These are phyloP conservation scores for Ursus arctos DNA, from an alignment of 2,113 vertebrate genomes.

Conservation along the genomic window DNA sequence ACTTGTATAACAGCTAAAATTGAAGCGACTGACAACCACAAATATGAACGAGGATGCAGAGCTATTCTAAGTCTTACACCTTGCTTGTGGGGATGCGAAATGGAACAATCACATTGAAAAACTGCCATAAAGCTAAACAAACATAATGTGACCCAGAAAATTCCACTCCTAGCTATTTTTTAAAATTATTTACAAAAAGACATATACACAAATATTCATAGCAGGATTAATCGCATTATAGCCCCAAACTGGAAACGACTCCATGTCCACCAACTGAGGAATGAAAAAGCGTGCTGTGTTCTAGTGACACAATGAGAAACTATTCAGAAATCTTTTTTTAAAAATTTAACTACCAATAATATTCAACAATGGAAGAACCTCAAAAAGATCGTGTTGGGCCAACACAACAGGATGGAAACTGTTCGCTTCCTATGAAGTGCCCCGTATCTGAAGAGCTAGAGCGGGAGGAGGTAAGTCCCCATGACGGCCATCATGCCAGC, in stretches of 20 bases:
- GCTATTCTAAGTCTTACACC: fast-evolving
- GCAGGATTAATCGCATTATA: too few relatives aligned
- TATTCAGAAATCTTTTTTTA: background rate
- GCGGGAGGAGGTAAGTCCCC: fast-evolving
- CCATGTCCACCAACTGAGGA: background rate
- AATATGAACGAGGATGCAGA: background rate
- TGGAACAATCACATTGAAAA: background rate
- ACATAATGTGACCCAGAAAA: background rate
- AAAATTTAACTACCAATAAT: background rate
- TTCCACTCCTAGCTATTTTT: background rate
- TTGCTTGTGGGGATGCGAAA: background rate
- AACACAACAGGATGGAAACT: background rate
- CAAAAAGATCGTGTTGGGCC: background rate
- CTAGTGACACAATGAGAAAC: background rate
- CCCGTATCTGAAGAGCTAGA: fast-evolving
- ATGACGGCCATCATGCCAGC: fast-evolving
- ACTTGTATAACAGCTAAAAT: too few relatives aligned
- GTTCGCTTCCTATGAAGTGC: background rate
- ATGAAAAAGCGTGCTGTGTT: background rate
- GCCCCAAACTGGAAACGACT: background rate
- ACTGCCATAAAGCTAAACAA: background rate
- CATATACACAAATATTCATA: background rate
- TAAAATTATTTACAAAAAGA: background rate
- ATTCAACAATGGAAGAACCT: background rate
- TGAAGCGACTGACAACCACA: background rate